A percentile compares a stretch with the other conserved stretches of the same genome.
Conservation (phyloP, 2,113 vertebrate species). For the Trematocara nigrifrons region DNA sequence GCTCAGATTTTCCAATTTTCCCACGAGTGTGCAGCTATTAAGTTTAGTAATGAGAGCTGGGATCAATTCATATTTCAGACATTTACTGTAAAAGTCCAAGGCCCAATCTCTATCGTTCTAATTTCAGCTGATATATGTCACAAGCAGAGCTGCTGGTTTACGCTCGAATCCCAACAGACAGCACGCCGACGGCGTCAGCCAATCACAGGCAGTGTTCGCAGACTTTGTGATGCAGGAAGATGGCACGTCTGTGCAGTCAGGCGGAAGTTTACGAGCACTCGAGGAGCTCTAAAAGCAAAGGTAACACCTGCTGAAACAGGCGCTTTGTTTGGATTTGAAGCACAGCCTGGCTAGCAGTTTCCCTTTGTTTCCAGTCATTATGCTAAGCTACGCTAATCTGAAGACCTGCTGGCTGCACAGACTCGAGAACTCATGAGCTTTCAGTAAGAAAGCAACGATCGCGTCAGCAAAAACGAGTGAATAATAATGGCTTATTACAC, state of each 20-base stretch:
- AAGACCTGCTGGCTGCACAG: neutral
- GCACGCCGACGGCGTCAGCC: neutral
- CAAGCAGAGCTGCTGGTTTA: neutral
- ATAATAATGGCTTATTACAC: neutral
- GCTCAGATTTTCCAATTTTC: neutral
- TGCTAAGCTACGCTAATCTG: neutral
- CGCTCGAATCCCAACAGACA: neutral
- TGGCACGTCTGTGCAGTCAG: neutral
- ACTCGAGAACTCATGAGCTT: neutral
- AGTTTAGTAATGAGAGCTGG: neutral
- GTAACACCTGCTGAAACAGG: neutral
- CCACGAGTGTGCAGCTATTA: neutral
- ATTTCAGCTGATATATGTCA: neutral
- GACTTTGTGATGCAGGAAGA: neutral
- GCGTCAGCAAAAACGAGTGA: neutral
- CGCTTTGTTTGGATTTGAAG: neutral
- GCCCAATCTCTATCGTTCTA: neutral
- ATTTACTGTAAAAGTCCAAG: neutral
- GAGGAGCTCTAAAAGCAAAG: neutral
- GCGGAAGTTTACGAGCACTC: neutral
- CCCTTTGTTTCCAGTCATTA: neutral
- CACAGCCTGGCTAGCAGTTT: neutral
- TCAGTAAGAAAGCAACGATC: neutral
- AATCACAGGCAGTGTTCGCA: neutral
- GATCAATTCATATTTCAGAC: neutral